Conservation (phyloP, 2,113 vertebrate species). For the Ammodytes dubius region DNA sequence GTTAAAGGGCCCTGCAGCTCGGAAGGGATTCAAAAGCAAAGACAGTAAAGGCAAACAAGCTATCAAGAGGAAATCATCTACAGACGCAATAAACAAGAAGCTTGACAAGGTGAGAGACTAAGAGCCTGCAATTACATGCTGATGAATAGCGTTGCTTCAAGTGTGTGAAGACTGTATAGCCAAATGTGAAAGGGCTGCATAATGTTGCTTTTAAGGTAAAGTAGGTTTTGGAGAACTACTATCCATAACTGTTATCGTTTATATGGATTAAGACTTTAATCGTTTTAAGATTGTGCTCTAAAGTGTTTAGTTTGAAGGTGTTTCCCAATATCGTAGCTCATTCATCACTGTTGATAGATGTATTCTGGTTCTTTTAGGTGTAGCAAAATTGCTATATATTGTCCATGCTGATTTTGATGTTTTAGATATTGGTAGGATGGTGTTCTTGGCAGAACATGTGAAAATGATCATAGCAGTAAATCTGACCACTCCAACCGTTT, state of each 20-base stretch:
- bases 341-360: neutral
- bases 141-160: neutral
- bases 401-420: slow-evolving; percentile 35
- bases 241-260: neutral
- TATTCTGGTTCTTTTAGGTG: neutral
- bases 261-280: neutral
- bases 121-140: neutral
- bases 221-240: neutral
- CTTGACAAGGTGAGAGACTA: slow-evolving; percentile 88
- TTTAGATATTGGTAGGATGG: slow-evolving; percentile 30
- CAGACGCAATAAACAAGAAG: slow-evolving; percentile 73
- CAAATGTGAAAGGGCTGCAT: neutral
- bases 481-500: slow-evolving; percentile 32
- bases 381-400: neutral
- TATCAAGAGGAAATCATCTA: slow-evolving; percentile 78
- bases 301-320: neutral
- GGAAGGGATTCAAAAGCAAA: slow-evolving; percentile 75
- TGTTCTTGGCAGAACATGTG: slow-evolving; percentile 64
- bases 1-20: slow-evolving; percentile 78
- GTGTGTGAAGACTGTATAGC: neutral
- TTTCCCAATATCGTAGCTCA: neutral
- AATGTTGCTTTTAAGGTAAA: neutral
- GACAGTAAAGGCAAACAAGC: slow-evolving; percentile 77
- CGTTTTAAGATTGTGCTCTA: neutral
- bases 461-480: slow-evolving; percentile 71